Conservation (phyloP, 92 coral and sea anemone species). For the Umimayanthus kanabou region DNA sequence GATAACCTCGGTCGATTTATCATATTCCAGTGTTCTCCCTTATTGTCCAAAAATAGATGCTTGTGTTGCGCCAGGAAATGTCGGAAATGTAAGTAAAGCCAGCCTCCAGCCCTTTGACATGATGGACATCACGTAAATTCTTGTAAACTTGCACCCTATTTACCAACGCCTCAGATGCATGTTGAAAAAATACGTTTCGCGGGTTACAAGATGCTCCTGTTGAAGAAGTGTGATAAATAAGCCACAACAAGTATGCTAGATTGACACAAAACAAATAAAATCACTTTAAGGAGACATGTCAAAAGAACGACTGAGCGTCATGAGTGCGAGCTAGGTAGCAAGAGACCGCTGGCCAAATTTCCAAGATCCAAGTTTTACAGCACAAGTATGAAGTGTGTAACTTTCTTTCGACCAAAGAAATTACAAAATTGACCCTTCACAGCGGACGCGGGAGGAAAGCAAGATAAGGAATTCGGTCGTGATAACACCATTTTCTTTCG, state of each 20-base stretch:
- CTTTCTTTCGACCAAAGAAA: too few species aligned
- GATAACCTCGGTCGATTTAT: background rate
- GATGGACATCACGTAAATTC: background rate
- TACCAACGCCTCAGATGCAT: background rate
- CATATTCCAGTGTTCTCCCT: background rate
- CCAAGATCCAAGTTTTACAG: too few species aligned
- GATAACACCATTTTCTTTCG: too few species aligned
- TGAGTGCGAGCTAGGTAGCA: too few species aligned
- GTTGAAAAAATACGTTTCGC: slow-evolving; percentile 4
- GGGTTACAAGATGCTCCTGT: background rate
- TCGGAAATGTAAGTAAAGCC: background rate
- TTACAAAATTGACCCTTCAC: too few species aligned
- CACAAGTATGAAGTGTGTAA: too few species aligned
- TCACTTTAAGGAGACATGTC: too few species aligned
- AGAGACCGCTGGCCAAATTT: too few species aligned
- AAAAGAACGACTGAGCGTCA: too few species aligned
- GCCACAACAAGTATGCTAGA: background rate
- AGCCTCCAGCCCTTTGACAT: background rate
- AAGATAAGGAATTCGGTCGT: too few species aligned
- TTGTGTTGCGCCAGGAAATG: background rate
- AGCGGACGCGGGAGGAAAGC: too few species aligned
- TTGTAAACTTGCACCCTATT: background rate
- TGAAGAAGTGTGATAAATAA: background rate
- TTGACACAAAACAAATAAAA: too few species aligned
- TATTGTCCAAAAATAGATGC: slow-evolving; percentile 24